A percentile compares a stretch with the other conserved stretches of the same genome.
Conservation (phyloP, 2,888 invertebrate genomes). For the Epicampocera succincta region DNA sequence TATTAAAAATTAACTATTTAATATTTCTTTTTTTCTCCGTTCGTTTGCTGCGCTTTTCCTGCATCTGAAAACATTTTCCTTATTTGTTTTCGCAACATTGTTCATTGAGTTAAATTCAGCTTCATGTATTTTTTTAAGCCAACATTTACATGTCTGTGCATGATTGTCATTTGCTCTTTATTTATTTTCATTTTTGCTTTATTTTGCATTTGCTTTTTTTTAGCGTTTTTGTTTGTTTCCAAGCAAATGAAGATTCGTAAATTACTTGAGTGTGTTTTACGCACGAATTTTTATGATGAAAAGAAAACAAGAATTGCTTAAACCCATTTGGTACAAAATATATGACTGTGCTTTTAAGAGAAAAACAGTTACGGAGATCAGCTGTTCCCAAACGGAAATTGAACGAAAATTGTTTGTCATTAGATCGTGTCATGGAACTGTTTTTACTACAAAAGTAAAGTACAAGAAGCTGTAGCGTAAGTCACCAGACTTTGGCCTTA, state of each 20-base stretch:
- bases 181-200: not conserved
- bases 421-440: no score
- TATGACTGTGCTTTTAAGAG: slow-evolving; percentile 48
- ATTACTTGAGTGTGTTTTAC: slow-evolving; percentile 66
- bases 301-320: slow-evolving; percentile 58
- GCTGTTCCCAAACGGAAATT: slow-evolving; percentile 1
- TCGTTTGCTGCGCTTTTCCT: not conserved
- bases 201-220: not conserved
- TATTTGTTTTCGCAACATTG: slow-evolving; percentile 15
- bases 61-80: slow-evolving; percentile 5
- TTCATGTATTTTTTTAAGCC: not conserved
- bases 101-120: slow-evolving; percentile 9
- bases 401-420: not conserved
- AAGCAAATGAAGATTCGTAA: slow-evolving; percentile 58
- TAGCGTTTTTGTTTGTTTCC: slow-evolving; percentile 24
- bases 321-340: slow-evolving; percentile 51
- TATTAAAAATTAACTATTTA: slow-evolving; percentile 16
- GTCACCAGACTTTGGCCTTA: no score
- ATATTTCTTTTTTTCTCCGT: not conserved
- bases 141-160: not conserved
- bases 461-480: no score
- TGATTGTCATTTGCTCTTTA: slow-evolving; percentile 12
- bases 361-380: not conserved
- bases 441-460: no score
- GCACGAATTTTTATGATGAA: slow-evolving; percentile 64